These are phyloP conservation scores for Platanista minor DNA, from an alignment of 2,113 vertebrate genomes.

Conservation along the genomic window DNA sequence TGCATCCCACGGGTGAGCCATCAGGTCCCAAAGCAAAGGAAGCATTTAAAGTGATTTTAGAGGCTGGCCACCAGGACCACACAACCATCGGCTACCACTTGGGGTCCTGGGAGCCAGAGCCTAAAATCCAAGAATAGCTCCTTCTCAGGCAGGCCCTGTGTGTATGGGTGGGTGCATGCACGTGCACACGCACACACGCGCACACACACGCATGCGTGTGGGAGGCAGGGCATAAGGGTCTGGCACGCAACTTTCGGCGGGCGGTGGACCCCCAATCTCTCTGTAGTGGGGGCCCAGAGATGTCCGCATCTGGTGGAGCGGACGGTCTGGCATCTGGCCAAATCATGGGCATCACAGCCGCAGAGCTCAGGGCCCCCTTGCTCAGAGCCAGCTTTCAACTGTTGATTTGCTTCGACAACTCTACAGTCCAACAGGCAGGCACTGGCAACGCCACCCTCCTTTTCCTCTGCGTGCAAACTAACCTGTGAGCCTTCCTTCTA, in stretches of 20 bases:
- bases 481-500: neutral
- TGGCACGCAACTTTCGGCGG: neutral
- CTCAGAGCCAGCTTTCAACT: neutral
- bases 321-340: neutral
- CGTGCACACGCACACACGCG: neutral
- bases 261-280: neutral
- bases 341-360: accelerated
- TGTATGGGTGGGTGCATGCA: too few relatives aligned
- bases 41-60: neutral
- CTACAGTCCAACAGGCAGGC: neutral
- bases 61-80: neutral
- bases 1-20: neutral
- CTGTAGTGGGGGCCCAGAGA: neutral
- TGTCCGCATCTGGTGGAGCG: neutral
- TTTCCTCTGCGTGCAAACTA: neutral
- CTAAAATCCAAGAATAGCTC: neutral
- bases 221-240: neutral
- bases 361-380: neutral
- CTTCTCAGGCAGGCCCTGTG: neutral
- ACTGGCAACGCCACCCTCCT: accelerated
- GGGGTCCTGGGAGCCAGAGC: neutral
- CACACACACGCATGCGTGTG: neutral
- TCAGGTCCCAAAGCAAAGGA: neutral
- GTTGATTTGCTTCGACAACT: neutral
- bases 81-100: neutral